These are phyloP conservation scores for Coelinius sp. DNA, from an alignment of 2,888 invertebrate genomes.

Conservation along the genomic window DNA sequence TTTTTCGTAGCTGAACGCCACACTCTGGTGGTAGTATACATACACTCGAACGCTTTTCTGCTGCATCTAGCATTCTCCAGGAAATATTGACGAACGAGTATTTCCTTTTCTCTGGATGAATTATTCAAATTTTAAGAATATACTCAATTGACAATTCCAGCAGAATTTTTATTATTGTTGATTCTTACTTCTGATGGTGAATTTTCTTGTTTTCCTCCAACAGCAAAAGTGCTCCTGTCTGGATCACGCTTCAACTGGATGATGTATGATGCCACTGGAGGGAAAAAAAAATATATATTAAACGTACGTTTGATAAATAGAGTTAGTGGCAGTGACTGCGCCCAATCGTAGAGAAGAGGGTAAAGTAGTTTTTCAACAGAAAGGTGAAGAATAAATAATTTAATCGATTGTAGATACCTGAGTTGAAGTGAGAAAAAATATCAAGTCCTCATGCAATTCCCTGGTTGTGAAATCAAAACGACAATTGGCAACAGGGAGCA, in stretches of 20 bases:
- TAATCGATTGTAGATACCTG: constrained; percentile 8
- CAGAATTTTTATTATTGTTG: neutral
- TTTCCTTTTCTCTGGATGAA: neutral
- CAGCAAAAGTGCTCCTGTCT: constrained; percentile 40
- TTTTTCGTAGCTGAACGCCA: constrained; percentile 72
- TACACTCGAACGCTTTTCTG: constrained; percentile 39
- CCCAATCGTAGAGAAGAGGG: too few relatives aligned
- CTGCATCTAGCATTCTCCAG: constrained; percentile 17
- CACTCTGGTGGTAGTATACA: too few relatives aligned
- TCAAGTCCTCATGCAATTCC: constrained; percentile 24
- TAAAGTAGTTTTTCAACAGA: too few relatives aligned
- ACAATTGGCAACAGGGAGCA: constrained; percentile 52
- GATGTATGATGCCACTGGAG: constrained; percentile 65
- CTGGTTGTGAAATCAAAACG: constrained; percentile 54
- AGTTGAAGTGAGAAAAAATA: neutral
- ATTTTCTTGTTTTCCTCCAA: neutral
- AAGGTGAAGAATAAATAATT: neutral
- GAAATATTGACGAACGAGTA: constrained; percentile 1
- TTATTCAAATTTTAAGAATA: neutral
- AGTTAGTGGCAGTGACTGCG: constrained; percentile 53
- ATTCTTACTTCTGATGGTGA: neutral
- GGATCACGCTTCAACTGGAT: constrained; percentile 63
- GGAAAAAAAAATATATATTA: constrained; percentile 68
- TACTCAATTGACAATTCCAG: neutral
- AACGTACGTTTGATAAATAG: constrained; percentile 69